phyloP scores from a whole-genome alignment of 2,888 invertebrate species.

The Leptopilina syphax region DNA sequence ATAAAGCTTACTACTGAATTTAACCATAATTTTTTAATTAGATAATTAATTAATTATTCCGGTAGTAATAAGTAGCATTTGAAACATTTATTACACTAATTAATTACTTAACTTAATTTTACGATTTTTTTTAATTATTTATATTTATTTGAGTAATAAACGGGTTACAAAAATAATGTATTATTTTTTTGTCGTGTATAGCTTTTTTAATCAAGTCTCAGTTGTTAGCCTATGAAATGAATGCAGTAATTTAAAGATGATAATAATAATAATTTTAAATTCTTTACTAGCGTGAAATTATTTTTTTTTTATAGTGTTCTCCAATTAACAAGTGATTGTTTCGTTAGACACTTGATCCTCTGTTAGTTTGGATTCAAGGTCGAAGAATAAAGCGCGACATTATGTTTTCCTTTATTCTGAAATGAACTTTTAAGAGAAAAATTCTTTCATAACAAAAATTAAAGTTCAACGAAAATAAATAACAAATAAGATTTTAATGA shows the following conservation, averaged over 20 bases:
- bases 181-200: too few species aligned
- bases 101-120: neutral
- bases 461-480: conserved; percentile 23
- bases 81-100: too few species aligned
- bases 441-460: conserved; percentile 9
- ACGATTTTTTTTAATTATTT: neutral
- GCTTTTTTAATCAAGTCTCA: too few species aligned
- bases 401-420: neutral
- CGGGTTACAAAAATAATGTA: too few species aligned
- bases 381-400: conserved; percentile 1
- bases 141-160: neutral
- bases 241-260: neutral
- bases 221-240: too few species aligned
- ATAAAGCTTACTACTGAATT: too few species aligned
- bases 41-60: too few species aligned
- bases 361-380: conserved; percentile 29
- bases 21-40: too few species aligned
- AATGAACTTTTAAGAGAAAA: conserved; percentile 10
- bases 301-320: neutral
- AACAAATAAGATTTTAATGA: neutral
- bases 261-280: neutral
- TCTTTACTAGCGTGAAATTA: neutral
- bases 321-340: conserved; percentile 28
- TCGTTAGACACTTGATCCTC: conserved; percentile 37
- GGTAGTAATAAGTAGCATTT: too few species aligned